Percentiles rank a stretch among this genome's conserved stretches.
Conservation (phyloP, 1,140 invertebrate genomes). For the Andrena cerasifolii region DNA sequence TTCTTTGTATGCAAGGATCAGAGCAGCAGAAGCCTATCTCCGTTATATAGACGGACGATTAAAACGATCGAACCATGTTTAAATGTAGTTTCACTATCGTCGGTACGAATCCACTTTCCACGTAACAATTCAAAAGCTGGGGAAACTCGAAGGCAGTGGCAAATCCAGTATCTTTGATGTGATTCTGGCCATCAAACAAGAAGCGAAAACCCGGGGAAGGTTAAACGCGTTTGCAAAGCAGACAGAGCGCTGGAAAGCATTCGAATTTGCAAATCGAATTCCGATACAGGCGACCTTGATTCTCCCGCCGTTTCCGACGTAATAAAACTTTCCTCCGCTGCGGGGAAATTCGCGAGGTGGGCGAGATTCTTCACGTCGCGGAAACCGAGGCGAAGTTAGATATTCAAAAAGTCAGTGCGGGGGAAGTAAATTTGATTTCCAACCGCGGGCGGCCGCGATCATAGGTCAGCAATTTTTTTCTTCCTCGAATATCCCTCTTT, state of each 20-base stretch:
- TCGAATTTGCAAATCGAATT: constrained; percentile 15
- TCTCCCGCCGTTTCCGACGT: constrained; percentile 2
- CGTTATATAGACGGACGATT: too few species aligned
- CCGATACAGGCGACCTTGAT: constrained; percentile 30
- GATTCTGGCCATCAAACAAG: too few species aligned
- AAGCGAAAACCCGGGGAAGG: not conserved
- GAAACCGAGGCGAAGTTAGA: constrained; percentile 21
- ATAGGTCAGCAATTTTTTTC: constrained; percentile 62
- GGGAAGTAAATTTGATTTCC: constrained; percentile 60
- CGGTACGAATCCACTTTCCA: too few species aligned
- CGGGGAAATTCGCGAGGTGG: not conserved
- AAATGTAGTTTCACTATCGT: too few species aligned
- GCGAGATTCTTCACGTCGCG: not conserved
- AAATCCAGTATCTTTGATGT: too few species aligned
- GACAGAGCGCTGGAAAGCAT: not conserved
- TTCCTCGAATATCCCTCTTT: constrained; percentile 8
- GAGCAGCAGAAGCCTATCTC: too few species aligned
- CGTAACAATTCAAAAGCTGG: too few species aligned
- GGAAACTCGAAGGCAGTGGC: not conserved
- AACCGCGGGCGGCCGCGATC: constrained; percentile 25
- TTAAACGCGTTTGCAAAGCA: not conserved
- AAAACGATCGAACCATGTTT: too few species aligned
- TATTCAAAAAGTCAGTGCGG: constrained; percentile 52
- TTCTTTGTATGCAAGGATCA: too few species aligned
- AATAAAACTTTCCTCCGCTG: constrained; percentile 34